phyloP scores from a whole-genome alignment of 53 echinoderm and acorn worm genomes.

The Henricia sp. region DNA sequence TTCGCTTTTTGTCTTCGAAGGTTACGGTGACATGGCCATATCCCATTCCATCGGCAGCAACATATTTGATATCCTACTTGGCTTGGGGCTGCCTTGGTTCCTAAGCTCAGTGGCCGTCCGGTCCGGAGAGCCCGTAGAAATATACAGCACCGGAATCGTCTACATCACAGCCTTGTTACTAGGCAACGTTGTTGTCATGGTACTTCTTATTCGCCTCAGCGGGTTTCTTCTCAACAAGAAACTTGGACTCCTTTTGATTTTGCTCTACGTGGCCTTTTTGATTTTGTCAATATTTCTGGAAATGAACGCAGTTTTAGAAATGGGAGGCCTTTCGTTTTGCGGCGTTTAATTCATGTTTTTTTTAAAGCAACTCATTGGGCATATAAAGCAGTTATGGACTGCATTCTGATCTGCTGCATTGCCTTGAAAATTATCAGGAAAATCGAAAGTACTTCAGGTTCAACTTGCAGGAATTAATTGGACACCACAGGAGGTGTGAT shows the following conservation, averaged over 20 bases:
- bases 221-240: constrained; percentile 74
- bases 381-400: too few relatives aligned
- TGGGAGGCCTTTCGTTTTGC: constrained; percentile 13
- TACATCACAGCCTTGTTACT: constrained; percentile 77
- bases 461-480: too few relatives aligned
- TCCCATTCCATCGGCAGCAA: constrained; percentile 98
- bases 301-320: constrained; percentile 60
- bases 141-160: constrained; percentile 73
- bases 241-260: constrained; percentile 65
- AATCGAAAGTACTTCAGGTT: too few relatives aligned
- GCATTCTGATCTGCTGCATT: too few relatives aligned
- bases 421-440: too few relatives aligned
- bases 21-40: constrained; percentile 95
- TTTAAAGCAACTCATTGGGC: too few relatives aligned
- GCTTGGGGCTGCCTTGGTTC: constrained; percentile 95
- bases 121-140: constrained; percentile 51
- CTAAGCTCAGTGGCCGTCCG: constrained; percentile 70
- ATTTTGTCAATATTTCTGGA: constrained; percentile 78
- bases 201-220: constrained; percentile 46
- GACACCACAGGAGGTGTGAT: too few relatives aligned
- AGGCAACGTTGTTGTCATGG: constrained; percentile 65
- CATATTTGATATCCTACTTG: constrained; percentile 89
- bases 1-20: constrained; percentile 29
- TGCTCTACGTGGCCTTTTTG: constrained; percentile 72
- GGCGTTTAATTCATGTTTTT: too few relatives aligned